Conservation (phyloP, 64 coral and sea anemone genomes). For the Acropora tenuis region DNA sequence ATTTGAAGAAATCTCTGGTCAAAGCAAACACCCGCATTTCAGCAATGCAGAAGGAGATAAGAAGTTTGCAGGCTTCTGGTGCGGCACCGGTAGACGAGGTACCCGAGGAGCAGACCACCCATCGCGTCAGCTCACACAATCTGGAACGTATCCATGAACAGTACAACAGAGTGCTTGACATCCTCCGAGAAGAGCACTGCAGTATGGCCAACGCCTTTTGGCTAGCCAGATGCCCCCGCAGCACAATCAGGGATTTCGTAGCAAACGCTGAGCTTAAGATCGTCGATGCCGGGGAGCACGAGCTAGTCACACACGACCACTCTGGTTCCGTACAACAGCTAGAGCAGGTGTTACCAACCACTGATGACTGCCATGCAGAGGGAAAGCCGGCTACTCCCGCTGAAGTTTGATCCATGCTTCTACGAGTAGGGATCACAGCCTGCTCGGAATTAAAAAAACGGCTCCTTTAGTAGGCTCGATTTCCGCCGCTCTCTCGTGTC, state of each 20-base stretch:
- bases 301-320: too few species aligned
- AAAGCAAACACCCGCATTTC: not conserved
- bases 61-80: not conserved
- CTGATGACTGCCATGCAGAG: not conserved
- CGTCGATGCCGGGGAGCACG: too few species aligned
- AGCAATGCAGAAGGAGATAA: not conserved
- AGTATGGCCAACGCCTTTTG: too few species aligned
- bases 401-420: too few species aligned
- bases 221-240: too few species aligned
- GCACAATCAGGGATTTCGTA: too few species aligned
- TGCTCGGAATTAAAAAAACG: too few species aligned
- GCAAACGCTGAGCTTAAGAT: too few species aligned
- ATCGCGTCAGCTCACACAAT: not conserved
- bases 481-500: not conserved
- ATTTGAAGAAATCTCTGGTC: not conserved
- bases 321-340: too few species aligned
- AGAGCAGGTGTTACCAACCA: too few species aligned
- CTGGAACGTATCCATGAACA: constrained; percentile 1
- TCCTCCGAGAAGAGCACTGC: not conserved
- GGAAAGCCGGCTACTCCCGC: too few species aligned
- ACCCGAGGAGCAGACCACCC: not conserved
- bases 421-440: too few species aligned
- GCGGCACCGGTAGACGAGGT: not conserved
- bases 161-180: not conserved
- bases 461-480: constrained; percentile 9